A percentile compares a stretch with the other conserved stretches of the same genome.
These are phyloP conservation scores for Drosophila paramelanica DNA, from an alignment of 2,888 invertebrate genomes.

Conservation along the genomic window DNA sequence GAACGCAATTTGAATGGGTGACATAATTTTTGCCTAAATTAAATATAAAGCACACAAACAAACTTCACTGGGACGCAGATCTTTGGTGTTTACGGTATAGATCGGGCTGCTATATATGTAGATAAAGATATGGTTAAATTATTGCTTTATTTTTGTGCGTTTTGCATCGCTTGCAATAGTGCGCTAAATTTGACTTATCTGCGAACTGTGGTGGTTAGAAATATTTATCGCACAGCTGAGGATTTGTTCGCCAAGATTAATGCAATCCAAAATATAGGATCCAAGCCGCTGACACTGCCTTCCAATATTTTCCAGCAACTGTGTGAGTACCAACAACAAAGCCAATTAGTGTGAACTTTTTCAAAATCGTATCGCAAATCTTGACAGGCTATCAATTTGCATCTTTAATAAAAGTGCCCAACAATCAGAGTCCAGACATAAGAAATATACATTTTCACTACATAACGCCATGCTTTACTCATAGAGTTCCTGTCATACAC, in stretches of 20 bases:
- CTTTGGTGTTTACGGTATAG: not conserved
- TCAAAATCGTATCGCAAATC: not conserved
- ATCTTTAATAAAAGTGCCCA: not conserved
- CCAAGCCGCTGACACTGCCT: rapidly evolving
- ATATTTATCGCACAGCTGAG: not conserved
- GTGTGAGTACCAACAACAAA: slow-evolving; percentile 1
- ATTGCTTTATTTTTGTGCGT: not conserved
- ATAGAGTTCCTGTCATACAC: slow-evolving; percentile 72
- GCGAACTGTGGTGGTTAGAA: not conserved
- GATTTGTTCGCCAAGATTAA: rapidly evolving
- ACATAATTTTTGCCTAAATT: not conserved
- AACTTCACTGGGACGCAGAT: too few species aligned
- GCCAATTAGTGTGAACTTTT: not conserved
- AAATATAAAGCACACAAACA: not conserved
- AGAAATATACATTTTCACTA: slow-evolving; percentile 75
- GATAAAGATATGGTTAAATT: not conserved
- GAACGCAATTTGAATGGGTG: not conserved
- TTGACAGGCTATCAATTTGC: not conserved
- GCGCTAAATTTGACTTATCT: not conserved
- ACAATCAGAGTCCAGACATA: slow-evolving; percentile 70
- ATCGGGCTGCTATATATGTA: not conserved
- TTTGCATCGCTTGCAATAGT: not conserved
- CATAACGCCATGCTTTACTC: slow-evolving; percentile 72
- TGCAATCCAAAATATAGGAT: not conserved
- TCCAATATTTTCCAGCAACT: not conserved